These are phyloP conservation scores for Peromyscus californicus DNA, from an alignment of 2,113 vertebrate genomes.

Conservation along the genomic window DNA sequence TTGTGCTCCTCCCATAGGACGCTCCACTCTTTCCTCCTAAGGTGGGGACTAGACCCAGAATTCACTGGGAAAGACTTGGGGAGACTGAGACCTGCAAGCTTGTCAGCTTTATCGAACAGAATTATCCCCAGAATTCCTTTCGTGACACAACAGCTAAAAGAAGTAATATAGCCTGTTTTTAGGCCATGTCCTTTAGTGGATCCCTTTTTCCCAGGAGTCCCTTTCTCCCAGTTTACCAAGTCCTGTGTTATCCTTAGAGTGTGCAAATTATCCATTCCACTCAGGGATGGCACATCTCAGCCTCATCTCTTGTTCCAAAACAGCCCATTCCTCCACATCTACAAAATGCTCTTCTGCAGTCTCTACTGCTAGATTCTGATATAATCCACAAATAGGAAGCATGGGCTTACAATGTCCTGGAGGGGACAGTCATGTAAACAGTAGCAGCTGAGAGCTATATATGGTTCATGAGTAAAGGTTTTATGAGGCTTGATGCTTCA, in stretches of 20 bases:
- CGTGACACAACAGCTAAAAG: neutral
- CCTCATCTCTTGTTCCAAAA: neutral
- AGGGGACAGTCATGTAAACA: neutral
- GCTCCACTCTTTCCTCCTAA: neutral
- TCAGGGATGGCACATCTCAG: neutral
- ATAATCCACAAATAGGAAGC: neutral
- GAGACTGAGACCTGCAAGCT: neutral
- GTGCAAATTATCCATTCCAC: neutral
- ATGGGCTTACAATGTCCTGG: neutral
- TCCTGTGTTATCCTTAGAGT: neutral
- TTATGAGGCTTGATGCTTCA: neutral
- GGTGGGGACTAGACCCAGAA: neutral
- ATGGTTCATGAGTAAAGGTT: neutral
- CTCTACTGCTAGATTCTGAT: neutral
- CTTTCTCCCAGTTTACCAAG: neutral
- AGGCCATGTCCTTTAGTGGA: neutral
- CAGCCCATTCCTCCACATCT: neutral
- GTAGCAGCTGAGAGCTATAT: neutral
- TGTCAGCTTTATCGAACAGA: neutral
- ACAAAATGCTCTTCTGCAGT: neutral
- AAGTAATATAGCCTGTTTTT: neutral
- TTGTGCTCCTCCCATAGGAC: neutral
- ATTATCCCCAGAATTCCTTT: neutral
- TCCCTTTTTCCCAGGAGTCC: neutral
- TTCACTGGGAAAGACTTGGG: neutral